Evolutionary conservation across 23 tunicate genomes (phyloP).

Genomic region (Ascidia mentula): DNA sequence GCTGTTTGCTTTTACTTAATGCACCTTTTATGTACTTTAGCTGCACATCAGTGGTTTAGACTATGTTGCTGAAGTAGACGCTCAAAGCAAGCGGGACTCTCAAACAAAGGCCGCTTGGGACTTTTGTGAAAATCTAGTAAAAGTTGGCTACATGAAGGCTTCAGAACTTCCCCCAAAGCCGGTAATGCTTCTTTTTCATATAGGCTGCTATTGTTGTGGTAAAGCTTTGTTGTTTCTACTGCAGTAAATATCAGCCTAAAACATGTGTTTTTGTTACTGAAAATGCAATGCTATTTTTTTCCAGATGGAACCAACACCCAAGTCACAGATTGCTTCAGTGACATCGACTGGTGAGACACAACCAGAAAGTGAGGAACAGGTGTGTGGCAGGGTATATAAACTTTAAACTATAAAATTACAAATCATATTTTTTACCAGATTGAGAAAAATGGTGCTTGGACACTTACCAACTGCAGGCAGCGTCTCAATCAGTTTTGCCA

Average conservation of each 20-base stretch:
- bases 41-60: slow-evolving; percentile 68
- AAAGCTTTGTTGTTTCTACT: neutral
- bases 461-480: slow-evolving; percentile 62
- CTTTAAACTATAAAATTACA: too few relatives aligned
- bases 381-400: neutral
- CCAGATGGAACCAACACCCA: slow-evolving; percentile 7
- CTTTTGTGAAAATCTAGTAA: slow-evolving; percentile 85
- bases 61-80: slow-evolving; percentile 54
- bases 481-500: slow-evolving; percentile 93
- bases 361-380: slow-evolving; percentile 4
- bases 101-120: slow-evolving; percentile 96
- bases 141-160: slow-evolving; percentile 66
- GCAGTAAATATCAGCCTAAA: too few relatives aligned
- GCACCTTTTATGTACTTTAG: slow-evolving; percentile 12
- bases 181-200: slow-evolving; percentile 19
- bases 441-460: slow-evolving; percentile 90
- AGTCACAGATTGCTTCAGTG: neutral
- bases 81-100: slow-evolving; percentile 87
- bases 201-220: neutral
- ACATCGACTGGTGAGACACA: neutral
- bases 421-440: slow-evolving; percentile 13
- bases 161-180: slow-evolving; percentile 85
- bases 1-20: neutral
- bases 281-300: neutral
- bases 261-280: neutral